Percentiles rank a stretch among this genome's conserved stretches.
These are phyloP conservation scores for Rhamnusium bicolor DNA, from an alignment of 2,888 invertebrate genomes.

Conservation along the genomic window DNA sequence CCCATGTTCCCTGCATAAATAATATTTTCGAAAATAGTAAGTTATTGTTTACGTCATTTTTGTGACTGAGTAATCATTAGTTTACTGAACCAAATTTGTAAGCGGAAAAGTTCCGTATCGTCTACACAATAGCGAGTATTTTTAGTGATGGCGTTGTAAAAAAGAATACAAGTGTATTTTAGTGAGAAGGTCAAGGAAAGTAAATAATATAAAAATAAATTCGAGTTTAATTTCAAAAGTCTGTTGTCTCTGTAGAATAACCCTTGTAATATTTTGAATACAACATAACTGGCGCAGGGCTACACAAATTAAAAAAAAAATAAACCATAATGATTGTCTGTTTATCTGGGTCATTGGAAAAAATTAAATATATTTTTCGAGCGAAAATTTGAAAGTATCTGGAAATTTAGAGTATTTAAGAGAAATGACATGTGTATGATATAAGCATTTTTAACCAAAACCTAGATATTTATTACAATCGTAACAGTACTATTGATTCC, in stretches of 20 bases:
- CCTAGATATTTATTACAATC: too few species aligned
- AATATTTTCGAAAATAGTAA: background rate
- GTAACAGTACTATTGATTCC: too few species aligned
- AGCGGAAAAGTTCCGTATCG: background rate
- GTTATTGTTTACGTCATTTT: background rate
- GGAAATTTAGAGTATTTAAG: too few species aligned
- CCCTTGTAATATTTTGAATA: background rate
- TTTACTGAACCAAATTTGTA: slow-evolving; percentile 2
- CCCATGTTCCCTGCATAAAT: background rate
- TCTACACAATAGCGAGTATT: background rate
- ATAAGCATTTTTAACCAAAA: too few species aligned
- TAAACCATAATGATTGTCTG: too few species aligned
- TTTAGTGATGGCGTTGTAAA: background rate
- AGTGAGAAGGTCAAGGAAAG: background rate
- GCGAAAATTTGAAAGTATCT: too few species aligned
- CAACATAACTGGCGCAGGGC: too few species aligned
- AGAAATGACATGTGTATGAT: too few species aligned
- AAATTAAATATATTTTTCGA: too few species aligned
- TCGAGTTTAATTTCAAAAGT: background rate
- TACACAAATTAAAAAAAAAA: too few species aligned
- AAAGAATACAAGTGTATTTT: background rate
- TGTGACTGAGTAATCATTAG: background rate
- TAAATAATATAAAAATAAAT: background rate
- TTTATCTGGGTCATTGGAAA: too few species aligned
- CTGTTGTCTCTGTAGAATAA: background rate